Evolutionary conservation across 2,888 invertebrate genomes (phyloP), one percentile per base, ranked within the genome.

Genomic region (Zaprionus bogoriensis): DNA sequence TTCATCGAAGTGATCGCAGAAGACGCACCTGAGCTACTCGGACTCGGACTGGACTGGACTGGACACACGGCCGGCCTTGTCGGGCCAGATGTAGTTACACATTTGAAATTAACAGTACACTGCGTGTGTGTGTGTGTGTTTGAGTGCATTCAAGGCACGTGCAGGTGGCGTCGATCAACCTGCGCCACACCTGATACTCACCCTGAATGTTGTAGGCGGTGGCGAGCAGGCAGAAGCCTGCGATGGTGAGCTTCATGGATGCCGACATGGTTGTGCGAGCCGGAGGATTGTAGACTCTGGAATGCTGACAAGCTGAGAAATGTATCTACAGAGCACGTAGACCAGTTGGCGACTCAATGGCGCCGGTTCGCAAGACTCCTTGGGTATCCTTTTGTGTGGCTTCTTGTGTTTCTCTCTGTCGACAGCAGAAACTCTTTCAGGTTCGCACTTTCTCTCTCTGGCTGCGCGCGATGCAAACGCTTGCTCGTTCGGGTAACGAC

Each of bases 401-500:
- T 67, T 59, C 59, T 10, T 44, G 42, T 52, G 22, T 0, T 63
- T 50, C 39, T 67, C 55, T 55, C n/a, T 19, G 38, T 27, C 36
- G 51, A n/a, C 53, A 45, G 10, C 9, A 19, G 32, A n/a, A 60
- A 45, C 55, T 45, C 14, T 48, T 53, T 28, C n/a, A n/a, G n/a
- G n/a, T 36, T 25, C 27, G 10, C 19, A 19, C 19, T 38, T n/a
- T 22, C 25, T 28, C 14, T 50, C 14, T 28, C 39, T 22, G 32
- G 5, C 19, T 69, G 74, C 69, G 87, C 87, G 81, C 87, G 78
- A 75, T 83, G 82, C 81, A 81, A 67, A 84, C 82, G 67, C 50
- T 57, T 77, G 77, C 78, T 75, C 82, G 82, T 69, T 64, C 75
- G 57, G 75, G 59, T 63, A 70, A 70, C 71, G 75, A 83, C 82